These are phyloP conservation scores for Raphicerus campestris DNA, from an alignment of 2,113 vertebrate species.

Conservation along the genomic window DNA sequence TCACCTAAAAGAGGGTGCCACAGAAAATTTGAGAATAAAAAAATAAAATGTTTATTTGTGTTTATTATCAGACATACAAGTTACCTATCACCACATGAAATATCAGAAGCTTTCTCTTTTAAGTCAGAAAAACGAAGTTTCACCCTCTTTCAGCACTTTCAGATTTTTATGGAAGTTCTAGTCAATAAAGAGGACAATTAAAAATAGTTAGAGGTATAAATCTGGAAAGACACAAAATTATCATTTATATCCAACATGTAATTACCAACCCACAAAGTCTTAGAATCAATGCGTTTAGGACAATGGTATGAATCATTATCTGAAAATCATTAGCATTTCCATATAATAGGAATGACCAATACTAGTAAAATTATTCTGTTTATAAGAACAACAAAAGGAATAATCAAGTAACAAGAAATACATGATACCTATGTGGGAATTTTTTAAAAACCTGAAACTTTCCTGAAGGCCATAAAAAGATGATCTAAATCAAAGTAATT, in stretches of 20 bases:
- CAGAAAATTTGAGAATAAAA: background rate
- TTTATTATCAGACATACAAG: background rate
- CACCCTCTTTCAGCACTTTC: background rate
- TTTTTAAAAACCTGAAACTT: background rate
- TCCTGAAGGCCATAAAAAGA: background rate
- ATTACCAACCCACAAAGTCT: background rate
- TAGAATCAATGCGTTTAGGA: background rate
- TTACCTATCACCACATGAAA: background rate
- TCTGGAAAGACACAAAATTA: background rate
- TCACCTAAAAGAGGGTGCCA: background rate
- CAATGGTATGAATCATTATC: background rate
- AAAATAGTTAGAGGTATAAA: background rate
- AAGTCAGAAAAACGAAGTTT: background rate
- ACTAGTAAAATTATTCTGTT: background rate
- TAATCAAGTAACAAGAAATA: background rate
- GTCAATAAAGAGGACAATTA: background rate
- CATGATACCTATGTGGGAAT: background rate
- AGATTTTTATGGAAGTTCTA: background rate
- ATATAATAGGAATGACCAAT: background rate
- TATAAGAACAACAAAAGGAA: background rate
- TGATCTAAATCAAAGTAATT: background rate
- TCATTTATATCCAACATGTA: background rate
- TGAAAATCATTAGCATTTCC: background rate
- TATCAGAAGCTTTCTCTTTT: background rate
- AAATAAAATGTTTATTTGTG: background rate